Evolutionary conservation across 2,797 vertebrate genomes (phyloP).

Genomic region (Rhinichthys osculus): DNA sequence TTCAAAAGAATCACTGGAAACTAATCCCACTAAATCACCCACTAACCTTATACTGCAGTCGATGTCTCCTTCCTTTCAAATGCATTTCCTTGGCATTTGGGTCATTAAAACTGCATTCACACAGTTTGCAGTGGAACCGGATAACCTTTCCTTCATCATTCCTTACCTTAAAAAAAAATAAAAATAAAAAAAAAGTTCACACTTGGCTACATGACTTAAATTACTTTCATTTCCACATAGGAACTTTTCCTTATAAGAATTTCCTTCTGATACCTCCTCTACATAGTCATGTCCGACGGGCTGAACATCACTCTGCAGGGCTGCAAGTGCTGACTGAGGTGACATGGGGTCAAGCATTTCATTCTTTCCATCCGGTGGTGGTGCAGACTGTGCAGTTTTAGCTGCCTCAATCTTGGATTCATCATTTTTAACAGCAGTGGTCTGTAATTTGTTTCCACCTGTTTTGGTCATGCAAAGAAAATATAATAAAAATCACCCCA

Average conservation of each 20-base stretch:
- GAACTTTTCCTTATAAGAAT: too few species aligned
- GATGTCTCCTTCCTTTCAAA: slow-evolving; percentile 92
- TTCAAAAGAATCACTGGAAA: background rate
- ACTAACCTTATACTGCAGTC: slow-evolving; percentile 95
- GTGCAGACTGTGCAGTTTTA: slow-evolving; percentile 62
- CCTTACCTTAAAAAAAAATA: slow-evolving; percentile 82
- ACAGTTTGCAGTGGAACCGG: slow-evolving; percentile 97
- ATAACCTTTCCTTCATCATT: slow-evolving; percentile 99
- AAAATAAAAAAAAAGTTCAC: background rate
- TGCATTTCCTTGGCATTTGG: slow-evolving; percentile 99
- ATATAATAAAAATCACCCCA: background rate
- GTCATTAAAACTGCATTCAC: slow-evolving; percentile 98
- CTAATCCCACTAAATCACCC: background rate
- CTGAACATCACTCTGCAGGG: slow-evolving; percentile 94
- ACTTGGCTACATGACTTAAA: background rate
- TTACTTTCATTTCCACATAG: background rate
- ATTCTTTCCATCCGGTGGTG: slow-evolving; percentile 68
- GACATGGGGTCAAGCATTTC: slow-evolving; percentile 83
- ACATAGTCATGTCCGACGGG: slow-evolving; percentile 98
- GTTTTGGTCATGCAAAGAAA: slow-evolving; percentile 29
- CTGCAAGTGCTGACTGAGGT: slow-evolving; percentile 84
- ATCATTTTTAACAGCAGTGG: slow-evolving; percentile 86
- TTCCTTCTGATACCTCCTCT: slow-evolving; percentile 82
- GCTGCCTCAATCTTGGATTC: slow-evolving; percentile 81
- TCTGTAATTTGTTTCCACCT: slow-evolving; percentile 96